Conservation (phyloP, 1,140 invertebrate genomes). For the Zaprionus ghesquierei region DNA sequence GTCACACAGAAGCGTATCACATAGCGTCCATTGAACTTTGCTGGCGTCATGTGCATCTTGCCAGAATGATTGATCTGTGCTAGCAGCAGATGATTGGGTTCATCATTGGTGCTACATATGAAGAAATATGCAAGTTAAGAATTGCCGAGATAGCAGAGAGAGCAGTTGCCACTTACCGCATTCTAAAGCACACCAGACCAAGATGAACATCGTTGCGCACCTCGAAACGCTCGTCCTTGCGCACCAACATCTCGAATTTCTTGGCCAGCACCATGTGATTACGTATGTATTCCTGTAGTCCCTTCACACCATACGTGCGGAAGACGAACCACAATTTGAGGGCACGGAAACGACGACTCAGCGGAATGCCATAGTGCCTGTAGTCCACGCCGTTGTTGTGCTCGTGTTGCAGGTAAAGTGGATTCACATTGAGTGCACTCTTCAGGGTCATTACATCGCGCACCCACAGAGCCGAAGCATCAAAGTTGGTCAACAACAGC, state of each 20-base stretch:
- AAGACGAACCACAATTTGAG: conserved; percentile 96
- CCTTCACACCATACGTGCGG: conserved; percentile 91
- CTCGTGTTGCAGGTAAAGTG: conserved; percentile 94
- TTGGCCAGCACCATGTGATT: conserved; percentile 95
- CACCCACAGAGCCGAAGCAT: conserved; percentile 96
- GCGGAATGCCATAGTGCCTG: conserved; percentile 94
- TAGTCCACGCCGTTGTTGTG: conserved; percentile 89
- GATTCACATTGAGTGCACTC: conserved; percentile 94
- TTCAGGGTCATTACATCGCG: conserved; percentile 91
- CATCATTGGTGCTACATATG: conserved; percentile 52
- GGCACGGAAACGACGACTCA: conserved; percentile 93
- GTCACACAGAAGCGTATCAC: conserved; percentile 93
- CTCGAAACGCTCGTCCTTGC: conserved; percentile 91
- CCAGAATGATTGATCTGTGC: conserved; percentile 94
- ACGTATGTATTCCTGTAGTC: conserved; percentile 92
- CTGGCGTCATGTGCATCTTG: conserved; percentile 95
- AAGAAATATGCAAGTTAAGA: not conserved
- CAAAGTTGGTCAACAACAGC: conserved; percentile 95
- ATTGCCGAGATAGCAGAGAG: not conserved
- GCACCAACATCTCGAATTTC: conserved; percentile 90
- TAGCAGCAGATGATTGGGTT: conserved; percentile 84
- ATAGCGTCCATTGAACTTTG: conserved; percentile 90
- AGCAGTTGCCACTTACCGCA: conserved; percentile 80
- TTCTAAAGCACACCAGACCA: conserved; percentile 88
- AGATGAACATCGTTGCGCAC: conserved; percentile 91